Base-by-base conservation (phyloP, 2,888 invertebrate genomes). In the Sceliomorpha sp. region DNA sequence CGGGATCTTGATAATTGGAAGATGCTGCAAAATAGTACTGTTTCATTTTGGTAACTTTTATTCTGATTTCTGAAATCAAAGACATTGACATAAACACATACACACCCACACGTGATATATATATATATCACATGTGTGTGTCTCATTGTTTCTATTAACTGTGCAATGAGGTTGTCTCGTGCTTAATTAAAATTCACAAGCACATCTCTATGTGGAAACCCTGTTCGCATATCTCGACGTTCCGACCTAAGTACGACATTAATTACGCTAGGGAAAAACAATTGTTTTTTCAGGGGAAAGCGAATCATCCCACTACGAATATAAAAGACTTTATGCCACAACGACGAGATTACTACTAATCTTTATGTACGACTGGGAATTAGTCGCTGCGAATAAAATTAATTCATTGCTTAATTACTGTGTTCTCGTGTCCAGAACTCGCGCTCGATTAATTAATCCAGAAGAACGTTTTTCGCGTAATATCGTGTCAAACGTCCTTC, bases 281-380 rank as follows among this genome's bases (percentile, higher is more conserved):
- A 71, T 71, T 70, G 60, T 63, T 67, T 71, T 71, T 71, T 67
- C 45, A 40, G 47, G 31, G n/a, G 34, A 27, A 58, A 59, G 53
- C 66, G 53, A 62, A 62, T 70, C 62, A 62, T 62, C 62, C 34
- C 42, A 66, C 60, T 66, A 62, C 58, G 70, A 60, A 62, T 66
- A 66, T 70, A 70, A 70, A 62, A 70, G 70, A 58, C 67, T 67
- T 71, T 50, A 71, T 71, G 67, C 67, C 71, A 67, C 71, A 71
- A 71, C 63, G 67, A 71, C 50, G 67, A 71, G 67, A 71, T 71
- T 71, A 67, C 66, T 63, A 56, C 71, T 71, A 67, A 71, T 71
- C 71, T 63, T 71, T 67, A 71, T 63, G 63, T 71, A 71, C 71
- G 67, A 71, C 71, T 67, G 45, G 45, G 63, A 67, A 71, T 71